Evolutionary conservation across 2,797 vertebrate species (phyloP).

Genomic region (Cephalopachus bancanus): DNA sequence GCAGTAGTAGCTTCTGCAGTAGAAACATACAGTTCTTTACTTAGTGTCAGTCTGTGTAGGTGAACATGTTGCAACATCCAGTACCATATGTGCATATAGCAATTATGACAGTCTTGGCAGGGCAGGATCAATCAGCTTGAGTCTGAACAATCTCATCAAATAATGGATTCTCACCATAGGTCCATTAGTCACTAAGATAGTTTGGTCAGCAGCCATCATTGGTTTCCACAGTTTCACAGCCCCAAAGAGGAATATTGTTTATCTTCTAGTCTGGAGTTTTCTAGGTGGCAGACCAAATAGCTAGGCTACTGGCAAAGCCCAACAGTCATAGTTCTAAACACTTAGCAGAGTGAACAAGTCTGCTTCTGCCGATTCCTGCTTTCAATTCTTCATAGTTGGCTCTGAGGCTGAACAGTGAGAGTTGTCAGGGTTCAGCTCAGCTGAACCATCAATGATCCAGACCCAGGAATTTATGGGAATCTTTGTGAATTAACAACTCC

Average conservation of each 20-base stretch:
- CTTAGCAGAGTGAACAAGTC: neutral
- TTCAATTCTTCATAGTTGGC: neutral
- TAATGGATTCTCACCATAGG: neutral
- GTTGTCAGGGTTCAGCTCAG: neutral
- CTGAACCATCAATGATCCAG: neutral
- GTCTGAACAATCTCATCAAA: neutral
- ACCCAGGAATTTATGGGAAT: neutral
- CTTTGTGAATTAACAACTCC: neutral
- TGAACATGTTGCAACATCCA: neutral
- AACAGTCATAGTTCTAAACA: neutral
- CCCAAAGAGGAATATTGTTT: neutral
- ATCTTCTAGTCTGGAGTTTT: neutral
- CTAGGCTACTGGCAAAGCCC: neutral
- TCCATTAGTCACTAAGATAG: neutral
- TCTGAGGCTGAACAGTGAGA: neutral
- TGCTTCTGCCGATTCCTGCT: no score
- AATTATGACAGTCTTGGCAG: neutral
- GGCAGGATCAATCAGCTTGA: neutral
- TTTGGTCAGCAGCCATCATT: neutral
- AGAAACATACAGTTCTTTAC: neutral
- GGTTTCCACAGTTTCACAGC: neutral
- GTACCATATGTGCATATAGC: neutral
- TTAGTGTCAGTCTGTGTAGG: neutral
- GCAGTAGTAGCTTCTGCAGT: neutral
- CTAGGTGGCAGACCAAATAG: neutral